These are phyloP conservation scores for Zootermopsis nevadensis DNA, from an alignment of 2,888 invertebrate genomes.

Conservation along the genomic window DNA sequence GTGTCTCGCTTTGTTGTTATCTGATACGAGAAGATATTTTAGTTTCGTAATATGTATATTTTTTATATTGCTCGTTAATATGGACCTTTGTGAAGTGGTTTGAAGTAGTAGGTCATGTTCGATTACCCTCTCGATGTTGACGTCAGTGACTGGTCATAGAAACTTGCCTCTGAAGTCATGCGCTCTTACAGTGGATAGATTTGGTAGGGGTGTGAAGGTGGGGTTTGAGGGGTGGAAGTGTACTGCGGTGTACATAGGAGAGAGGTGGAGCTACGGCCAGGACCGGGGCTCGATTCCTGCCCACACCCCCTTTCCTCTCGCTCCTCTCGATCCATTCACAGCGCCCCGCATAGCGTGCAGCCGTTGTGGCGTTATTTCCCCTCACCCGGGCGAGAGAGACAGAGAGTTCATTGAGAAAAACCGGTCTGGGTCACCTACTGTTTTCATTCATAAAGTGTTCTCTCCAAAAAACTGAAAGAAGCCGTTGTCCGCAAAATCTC, in stretches of 20 bases:
- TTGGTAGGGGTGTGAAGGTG: slow-evolving; percentile 9
- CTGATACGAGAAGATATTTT: not conserved
- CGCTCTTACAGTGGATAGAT: slow-evolving; percentile 21
- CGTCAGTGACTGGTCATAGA: slow-evolving; percentile 14
- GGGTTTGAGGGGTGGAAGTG: not conserved
- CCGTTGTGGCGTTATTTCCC: not conserved
- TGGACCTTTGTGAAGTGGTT: slow-evolving; percentile 1
- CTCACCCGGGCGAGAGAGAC: not conserved
- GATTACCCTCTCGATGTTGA: not conserved
- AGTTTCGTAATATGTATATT: not conserved
- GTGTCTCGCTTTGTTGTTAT: not conserved
- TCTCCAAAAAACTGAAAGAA: not conserved
- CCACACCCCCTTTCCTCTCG: not conserved
- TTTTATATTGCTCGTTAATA: slow-evolving; percentile 1
- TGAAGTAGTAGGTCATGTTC: slow-evolving; percentile 6
- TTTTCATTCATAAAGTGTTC: slow-evolving; percentile 27
- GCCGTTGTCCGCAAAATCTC: not conserved
- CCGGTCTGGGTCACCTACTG: slow-evolving; percentile 3
- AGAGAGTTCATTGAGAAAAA: slow-evolving; percentile 30
- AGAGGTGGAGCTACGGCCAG: slow-evolving; percentile 23
- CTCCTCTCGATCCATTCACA: slow-evolving; percentile 19
- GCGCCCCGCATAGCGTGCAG: not conserved
- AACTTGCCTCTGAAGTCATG: not conserved
- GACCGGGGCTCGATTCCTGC: not conserved
- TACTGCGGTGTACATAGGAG: slow-evolving; percentile 36